A percentile compares a stretch with the other conserved stretches of the same genome.
These are phyloP conservation scores for Cinclus mexicanus DNA, from an alignment of 2,113 vertebrate species.

Conservation along the genomic window DNA sequence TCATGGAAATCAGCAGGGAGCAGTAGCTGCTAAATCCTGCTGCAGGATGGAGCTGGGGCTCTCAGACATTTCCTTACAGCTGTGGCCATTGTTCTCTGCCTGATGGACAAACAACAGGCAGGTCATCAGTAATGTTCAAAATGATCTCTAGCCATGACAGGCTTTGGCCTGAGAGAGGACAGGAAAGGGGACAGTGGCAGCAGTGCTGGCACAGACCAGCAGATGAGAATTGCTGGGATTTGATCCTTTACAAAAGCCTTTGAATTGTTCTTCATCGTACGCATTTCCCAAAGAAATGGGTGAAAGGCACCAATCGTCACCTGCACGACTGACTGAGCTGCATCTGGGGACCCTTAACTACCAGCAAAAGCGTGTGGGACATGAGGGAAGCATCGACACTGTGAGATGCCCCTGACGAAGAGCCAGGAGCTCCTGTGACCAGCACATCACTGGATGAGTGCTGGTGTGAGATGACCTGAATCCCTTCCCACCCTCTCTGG, in stretches of 20 bases:
- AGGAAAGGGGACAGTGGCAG: not conserved
- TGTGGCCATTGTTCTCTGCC: not conserved
- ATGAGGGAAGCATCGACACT: rapidly evolving
- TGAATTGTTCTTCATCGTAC: rapidly evolving
- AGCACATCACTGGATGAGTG: not conserved
- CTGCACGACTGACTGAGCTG: not conserved
- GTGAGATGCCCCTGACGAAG: rapidly evolving
- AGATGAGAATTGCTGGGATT: not conserved
- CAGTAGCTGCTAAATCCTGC: not conserved
- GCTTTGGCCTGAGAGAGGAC: not conserved
- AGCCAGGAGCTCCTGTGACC: not conserved
- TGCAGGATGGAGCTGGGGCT: not conserved
- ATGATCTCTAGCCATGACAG: not conserved
- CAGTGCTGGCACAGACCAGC: not conserved
- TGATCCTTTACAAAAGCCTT: not conserved
- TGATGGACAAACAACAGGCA: rapidly evolving
- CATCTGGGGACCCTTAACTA: not conserved
- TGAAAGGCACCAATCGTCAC: not conserved
- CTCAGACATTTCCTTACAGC: not conserved
- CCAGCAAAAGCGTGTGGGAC: not conserved
- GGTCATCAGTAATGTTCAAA: not conserved
- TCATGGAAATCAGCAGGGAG: not conserved
- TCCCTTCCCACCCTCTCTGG: not conserved
- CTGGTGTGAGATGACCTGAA: not conserved
- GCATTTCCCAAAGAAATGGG: rapidly evolving